Percentiles rank a stretch among this genome's conserved stretches.
Evolutionary conservation across 2,113 vertebrate species (phyloP).

Genomic region (Haplotaxodon microlepis): DNA sequence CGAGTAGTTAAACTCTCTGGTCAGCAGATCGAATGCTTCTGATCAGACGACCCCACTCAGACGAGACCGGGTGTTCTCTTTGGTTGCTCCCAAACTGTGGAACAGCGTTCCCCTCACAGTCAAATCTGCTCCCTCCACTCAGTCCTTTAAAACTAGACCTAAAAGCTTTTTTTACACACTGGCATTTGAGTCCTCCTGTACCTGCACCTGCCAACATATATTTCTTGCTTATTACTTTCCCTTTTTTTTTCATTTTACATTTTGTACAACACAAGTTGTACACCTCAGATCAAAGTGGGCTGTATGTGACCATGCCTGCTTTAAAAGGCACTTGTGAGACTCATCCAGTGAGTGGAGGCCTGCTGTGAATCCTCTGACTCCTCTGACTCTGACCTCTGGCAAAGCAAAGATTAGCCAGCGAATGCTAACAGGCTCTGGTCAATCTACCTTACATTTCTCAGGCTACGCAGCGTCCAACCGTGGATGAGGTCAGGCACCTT

Average conservation of each 20-base stretch:
- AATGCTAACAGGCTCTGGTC: not conserved
- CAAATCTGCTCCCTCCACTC: not conserved
- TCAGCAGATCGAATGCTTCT: not conserved
- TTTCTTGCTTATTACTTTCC: not conserved
- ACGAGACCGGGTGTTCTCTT: not conserved
- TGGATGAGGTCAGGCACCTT: constrained; percentile 10
- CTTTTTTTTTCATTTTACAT: not conserved
- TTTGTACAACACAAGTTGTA: not conserved
- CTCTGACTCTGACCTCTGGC: not conserved
- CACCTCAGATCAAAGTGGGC: not conserved
- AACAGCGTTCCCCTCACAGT: not conserved
- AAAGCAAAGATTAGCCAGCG: constrained; percentile 17
- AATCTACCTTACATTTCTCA: not conserved
- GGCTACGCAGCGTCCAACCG: not conserved
- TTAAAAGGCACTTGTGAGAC: not conserved
- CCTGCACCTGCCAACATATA: not conserved
- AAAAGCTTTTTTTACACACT: not conserved
- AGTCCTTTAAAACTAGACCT: not conserved
- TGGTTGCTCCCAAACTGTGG: not conserved
- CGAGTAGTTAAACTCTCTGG: not conserved
- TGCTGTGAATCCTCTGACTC: not conserved
- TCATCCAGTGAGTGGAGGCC: not conserved
- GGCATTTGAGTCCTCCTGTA: not conserved
- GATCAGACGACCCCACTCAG: not conserved
- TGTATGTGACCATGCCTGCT: not conserved